A percentile compares a stretch with the other conserved stretches of the same genome.
These are phyloP conservation scores for Hycleus phaleratus DNA, from an alignment of 1,140 invertebrate species.

Conservation along the genomic window DNA sequence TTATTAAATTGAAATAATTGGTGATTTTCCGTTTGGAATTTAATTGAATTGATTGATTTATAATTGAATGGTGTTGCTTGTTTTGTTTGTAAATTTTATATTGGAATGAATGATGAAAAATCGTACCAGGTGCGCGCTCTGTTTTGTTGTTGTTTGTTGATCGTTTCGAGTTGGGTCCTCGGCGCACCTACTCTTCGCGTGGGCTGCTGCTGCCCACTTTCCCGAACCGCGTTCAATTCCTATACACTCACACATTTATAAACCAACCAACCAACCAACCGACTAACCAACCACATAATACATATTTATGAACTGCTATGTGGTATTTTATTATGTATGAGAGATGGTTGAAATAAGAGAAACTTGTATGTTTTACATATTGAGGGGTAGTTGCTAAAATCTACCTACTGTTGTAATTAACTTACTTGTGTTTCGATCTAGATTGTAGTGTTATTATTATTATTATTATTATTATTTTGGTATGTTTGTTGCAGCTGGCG, in stretches of 20 bases:
- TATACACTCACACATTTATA: no score
- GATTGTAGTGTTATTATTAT: background rate
- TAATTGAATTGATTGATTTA: no score
- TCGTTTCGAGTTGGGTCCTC: slow-evolving; percentile 15
- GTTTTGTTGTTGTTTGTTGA: background rate
- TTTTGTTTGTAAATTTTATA: background rate
- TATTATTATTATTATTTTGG: slow-evolving; percentile 10
- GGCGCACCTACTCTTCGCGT: slow-evolving; percentile 30
- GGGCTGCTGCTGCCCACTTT: slow-evolving; percentile 28
- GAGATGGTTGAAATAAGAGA: no score
- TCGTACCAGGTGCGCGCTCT: slow-evolving; percentile 25
- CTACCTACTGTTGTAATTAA: background rate
- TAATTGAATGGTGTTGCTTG: background rate
- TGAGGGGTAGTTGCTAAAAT: background rate
- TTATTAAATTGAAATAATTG: background rate
- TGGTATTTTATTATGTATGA: background rate
- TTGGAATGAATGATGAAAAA: background rate
- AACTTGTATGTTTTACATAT: no score
- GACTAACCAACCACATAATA: slow-evolving; percentile 5
- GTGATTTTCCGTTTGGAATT: no score
- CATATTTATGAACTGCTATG: slow-evolving; percentile 32
- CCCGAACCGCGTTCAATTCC: slow-evolving; percentile 23
- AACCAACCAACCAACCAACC: no score
- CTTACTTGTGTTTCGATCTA: background rate
- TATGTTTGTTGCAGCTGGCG: slow-evolving; percentile 42